Evolutionary conservation across 2,797 vertebrate genomes (phyloP).

Genomic region (Characodon lateralis): DNA sequence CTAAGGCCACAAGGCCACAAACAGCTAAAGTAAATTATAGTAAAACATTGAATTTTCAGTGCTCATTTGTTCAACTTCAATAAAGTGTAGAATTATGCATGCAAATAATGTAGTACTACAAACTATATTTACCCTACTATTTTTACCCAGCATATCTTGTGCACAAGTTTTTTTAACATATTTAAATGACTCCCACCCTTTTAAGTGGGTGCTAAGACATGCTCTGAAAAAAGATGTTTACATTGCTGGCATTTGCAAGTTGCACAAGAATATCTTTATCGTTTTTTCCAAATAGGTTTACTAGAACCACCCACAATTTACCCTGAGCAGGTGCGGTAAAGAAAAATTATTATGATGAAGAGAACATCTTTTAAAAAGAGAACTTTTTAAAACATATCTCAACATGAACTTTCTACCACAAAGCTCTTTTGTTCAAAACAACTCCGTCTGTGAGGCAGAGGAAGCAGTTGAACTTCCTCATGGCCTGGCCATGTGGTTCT

Average conservation of each 20-base stretch:
- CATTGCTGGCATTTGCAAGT: too few relatives aligned
- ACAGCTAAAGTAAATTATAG: not conserved
- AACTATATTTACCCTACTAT: not conserved
- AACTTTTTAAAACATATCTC: not conserved
- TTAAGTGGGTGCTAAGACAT: rapidly evolving
- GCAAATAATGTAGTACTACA: not conserved
- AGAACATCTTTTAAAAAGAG: not conserved
- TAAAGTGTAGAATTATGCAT: not conserved
- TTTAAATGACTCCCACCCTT: conserved; percentile 8
- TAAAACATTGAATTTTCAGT: not conserved
- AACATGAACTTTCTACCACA: not conserved
- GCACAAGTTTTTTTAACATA: conserved; percentile 45
- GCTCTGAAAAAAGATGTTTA: not conserved
- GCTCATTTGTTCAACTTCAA: not conserved
- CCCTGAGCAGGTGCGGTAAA: not conserved
- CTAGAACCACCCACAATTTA: not conserved
- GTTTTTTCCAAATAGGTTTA: not conserved
- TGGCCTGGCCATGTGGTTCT: conserved; percentile 64
- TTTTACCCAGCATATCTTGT: not conserved
- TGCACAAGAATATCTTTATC: not conserved
- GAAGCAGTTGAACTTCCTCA: conserved; percentile 74
- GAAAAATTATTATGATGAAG: not conserved
- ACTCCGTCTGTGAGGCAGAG: conserved; percentile 56
- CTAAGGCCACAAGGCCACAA: too few relatives aligned
- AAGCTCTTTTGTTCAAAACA: conserved; percentile 62